Conservation (phyloP, 2,888 invertebrate species). For the Drosophila recens region DNA sequence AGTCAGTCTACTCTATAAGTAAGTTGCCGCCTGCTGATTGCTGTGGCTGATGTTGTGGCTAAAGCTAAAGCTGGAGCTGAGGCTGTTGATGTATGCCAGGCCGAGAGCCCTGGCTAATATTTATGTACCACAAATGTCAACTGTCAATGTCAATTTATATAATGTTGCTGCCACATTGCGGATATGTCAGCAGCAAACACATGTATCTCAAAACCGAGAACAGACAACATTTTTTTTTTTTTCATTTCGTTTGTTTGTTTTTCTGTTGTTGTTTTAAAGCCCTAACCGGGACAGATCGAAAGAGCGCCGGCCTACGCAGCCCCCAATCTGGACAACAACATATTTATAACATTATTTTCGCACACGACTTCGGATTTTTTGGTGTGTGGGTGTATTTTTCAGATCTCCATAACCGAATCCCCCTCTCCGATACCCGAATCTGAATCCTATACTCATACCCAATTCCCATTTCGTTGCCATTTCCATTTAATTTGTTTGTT, state of each 20-base stretch:
- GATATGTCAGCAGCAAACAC: conserved; percentile 79
- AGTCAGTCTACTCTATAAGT: conserved; percentile 71
- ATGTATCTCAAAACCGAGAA: conserved; percentile 72
- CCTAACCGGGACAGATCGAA: conserved; percentile 54
- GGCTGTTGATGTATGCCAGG: conserved; percentile 63
- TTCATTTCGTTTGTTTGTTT: conserved; percentile 14
- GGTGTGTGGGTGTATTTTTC: conserved; percentile 41
- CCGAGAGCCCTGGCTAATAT: conserved; percentile 74
- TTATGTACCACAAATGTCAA: conserved; percentile 81
- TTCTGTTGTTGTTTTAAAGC: conserved; percentile 45
- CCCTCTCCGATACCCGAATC: neutral
- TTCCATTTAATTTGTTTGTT: conserved; percentile 65
- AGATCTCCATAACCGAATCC: conserved; percentile 12
- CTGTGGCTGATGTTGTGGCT: conserved; percentile 48
- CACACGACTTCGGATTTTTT: conserved; percentile 45
- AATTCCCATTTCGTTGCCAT: conserved; percentile 31
- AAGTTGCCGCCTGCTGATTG: conserved; percentile 77
- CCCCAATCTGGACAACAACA: conserved; percentile 64
- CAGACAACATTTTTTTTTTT: conserved; percentile 47
- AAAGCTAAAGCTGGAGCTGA: conserved; percentile 25
- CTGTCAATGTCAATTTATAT: conserved; percentile 81
- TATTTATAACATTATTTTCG: conserved; percentile 80
- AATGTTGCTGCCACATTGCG: conserved; percentile 80
- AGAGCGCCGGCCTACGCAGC: conserved; percentile 51
- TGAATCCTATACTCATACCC: neutral